phyloP scores from a whole-genome alignment of 1,140 invertebrate genomes.

The Neodiprion virginianus region DNA sequence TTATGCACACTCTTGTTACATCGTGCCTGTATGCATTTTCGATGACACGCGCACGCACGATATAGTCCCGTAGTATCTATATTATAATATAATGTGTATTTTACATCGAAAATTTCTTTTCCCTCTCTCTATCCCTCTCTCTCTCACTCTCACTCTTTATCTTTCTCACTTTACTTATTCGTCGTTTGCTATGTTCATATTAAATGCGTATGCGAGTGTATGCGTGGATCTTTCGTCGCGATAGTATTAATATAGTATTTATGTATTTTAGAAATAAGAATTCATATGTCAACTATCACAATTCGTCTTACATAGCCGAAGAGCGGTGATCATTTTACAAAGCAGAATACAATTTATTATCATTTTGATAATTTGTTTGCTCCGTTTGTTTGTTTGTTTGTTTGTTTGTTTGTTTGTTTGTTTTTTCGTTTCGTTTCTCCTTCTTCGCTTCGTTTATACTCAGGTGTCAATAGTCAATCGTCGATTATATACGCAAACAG shows the following conservation, averaged over 20 bases:
- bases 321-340: slow-evolving; percentile 36
- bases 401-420: slow-evolving; percentile 39
- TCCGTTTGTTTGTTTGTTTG: slow-evolving; percentile 33
- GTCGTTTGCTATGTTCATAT: background rate
- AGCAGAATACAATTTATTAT: slow-evolving; percentile 45
- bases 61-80: slow-evolving; percentile 50
- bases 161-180: slow-evolving; percentile 11
- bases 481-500: slow-evolving; percentile 50
- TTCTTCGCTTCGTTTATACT: slow-evolving; percentile 35
- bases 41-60: background rate
- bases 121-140: background rate
- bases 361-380: slow-evolving; percentile 44
- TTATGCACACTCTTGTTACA: no score
- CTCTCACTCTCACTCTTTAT: slow-evolving; percentile 17
- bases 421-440: background rate
- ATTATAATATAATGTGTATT: slow-evolving; percentile 13
- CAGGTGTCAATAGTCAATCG: slow-evolving; percentile 45
- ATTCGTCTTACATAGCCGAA: slow-evolving; percentile 28
- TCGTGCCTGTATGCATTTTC: slow-evolving; percentile 39
- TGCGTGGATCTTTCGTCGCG: background rate
- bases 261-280: no score
- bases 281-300: slow-evolving; percentile 18
- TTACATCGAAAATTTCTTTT: background rate
- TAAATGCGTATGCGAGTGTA: background rate
- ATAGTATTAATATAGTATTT: slow-evolving; percentile 14